Percentiles rank a stretch among this genome's conserved stretches.
Evolutionary conservation across 92 coral and sea anemone species (phyloP).

Genomic region (Umimayanthus kanabou): DNA sequence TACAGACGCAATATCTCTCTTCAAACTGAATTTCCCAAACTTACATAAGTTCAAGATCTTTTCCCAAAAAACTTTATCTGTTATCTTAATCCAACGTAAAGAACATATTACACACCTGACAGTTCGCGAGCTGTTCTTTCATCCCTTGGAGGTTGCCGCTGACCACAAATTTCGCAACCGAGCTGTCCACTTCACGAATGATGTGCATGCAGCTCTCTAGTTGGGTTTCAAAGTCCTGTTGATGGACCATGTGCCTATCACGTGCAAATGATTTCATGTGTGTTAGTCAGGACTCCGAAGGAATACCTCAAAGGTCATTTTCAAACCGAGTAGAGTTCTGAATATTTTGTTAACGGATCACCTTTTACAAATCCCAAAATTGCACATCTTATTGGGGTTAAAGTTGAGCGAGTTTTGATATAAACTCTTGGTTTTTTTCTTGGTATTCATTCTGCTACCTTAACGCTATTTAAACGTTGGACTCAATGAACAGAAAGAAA

Average conservation of each 20-base stretch:
- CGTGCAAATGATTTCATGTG: not conserved
- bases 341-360: too few species aligned
- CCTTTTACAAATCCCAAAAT: too few species aligned
- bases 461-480: too few species aligned
- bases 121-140: conserved; percentile 80
- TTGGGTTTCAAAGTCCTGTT: conserved; percentile 88
- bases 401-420: too few species aligned
- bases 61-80: not conserved
- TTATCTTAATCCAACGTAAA: not conserved
- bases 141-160: conserved; percentile 64
- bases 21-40: too few species aligned
- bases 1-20: not conserved
- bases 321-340: too few species aligned
- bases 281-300: not conserved
- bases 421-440: too few species aligned
- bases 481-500: too few species aligned
- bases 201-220: conserved; percentile 83
- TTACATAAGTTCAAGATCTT: too few species aligned
- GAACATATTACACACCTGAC: conserved; percentile 62
- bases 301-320: too few species aligned
- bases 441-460: too few species aligned
- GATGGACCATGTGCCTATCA: conserved; percentile 69
- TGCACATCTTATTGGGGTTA: too few species aligned
- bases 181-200: conserved; percentile 71
- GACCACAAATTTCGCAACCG: conserved; percentile 59